These are phyloP conservation scores for Saturnia pavonia DNA, from an alignment of 2,888 invertebrate species.

Conservation along the genomic window DNA sequence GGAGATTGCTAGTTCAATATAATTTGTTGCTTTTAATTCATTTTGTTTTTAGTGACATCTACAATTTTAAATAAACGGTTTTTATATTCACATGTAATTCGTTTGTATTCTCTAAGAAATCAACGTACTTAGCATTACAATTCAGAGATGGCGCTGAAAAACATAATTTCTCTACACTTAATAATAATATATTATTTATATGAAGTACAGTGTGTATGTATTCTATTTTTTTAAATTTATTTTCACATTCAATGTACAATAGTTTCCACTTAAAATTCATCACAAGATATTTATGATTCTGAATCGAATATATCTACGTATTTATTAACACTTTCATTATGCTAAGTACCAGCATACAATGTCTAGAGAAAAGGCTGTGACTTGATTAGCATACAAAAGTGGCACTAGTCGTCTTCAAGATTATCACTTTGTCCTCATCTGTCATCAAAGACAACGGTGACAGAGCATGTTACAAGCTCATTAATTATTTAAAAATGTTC, in stretches of 20 bases:
- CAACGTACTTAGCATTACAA: neutral
- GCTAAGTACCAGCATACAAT: slow-evolving; percentile 28
- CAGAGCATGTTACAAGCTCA: slow-evolving; percentile 47
- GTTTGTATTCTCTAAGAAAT: neutral
- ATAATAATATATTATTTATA: neutral
- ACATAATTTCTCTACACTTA: neutral
- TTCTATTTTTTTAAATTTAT: no score
- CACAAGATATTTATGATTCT: neutral
- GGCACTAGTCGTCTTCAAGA: slow-evolving; percentile 30
- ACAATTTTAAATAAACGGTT: neutral
- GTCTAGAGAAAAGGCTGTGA: slow-evolving; percentile 35
- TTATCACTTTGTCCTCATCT: slow-evolving; percentile 37
- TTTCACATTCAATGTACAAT: no score
- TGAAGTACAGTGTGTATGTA: neutral
- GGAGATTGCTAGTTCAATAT: no score
- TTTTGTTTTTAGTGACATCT: neutral
- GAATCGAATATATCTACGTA: neutral
- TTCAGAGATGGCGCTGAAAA: neutral
- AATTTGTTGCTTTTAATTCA: neutral
- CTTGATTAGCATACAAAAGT: slow-evolving; percentile 69
- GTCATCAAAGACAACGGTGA: slow-evolving; percentile 43
- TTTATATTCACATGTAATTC: neutral
- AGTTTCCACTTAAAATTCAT: no score
- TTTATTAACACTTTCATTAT: slow-evolving; percentile 36
- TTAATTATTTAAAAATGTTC: slow-evolving; percentile 37